phyloP scores from a whole-genome alignment of 2,888 invertebrate genomes.

The Sminthurinus aureus region DNA sequence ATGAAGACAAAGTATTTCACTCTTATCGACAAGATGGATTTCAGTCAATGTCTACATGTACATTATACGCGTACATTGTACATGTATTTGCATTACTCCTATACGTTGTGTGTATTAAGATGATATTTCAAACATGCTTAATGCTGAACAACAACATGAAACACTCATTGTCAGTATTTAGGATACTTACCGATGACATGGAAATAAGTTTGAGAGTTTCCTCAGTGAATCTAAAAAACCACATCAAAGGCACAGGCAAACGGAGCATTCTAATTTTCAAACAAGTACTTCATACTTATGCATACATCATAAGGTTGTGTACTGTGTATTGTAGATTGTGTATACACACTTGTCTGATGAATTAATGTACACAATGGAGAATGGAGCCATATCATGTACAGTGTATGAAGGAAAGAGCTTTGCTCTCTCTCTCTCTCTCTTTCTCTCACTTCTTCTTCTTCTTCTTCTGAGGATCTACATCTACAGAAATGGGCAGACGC shows the following conservation, averaged over 20 bases:
- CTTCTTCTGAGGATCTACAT: not conserved
- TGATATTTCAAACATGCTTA: not conserved
- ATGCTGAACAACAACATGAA: not conserved
- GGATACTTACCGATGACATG: conserved; percentile 16
- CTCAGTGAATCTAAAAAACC: not conserved
- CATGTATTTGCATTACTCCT: too few relatives aligned
- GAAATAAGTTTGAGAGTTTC: conserved; percentile 12
- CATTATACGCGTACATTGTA: not conserved
- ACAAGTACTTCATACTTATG: not conserved
- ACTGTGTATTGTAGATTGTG: too few relatives aligned
- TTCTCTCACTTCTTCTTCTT: not conserved
- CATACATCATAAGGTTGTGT: too few relatives aligned
- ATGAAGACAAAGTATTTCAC: not conserved
- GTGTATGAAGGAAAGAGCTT: not conserved
- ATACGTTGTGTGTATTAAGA: not conserved
- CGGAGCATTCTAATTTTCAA: conserved; percentile 19
- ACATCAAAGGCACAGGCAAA: conserved; percentile 20
- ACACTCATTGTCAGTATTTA: not conserved
- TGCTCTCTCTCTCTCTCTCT: not conserved
- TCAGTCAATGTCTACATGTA: not conserved
- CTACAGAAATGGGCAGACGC: conserved; percentile 31
- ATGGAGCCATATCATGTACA: not conserved
- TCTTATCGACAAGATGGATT: not conserved
- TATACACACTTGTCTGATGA: too few relatives aligned
- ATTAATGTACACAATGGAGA: not conserved